Percentiles rank a stretch among this genome's conserved stretches.
These are phyloP conservation scores for Puma concolor DNA, from an alignment of 2,113 vertebrate species.

Conservation along the genomic window DNA sequence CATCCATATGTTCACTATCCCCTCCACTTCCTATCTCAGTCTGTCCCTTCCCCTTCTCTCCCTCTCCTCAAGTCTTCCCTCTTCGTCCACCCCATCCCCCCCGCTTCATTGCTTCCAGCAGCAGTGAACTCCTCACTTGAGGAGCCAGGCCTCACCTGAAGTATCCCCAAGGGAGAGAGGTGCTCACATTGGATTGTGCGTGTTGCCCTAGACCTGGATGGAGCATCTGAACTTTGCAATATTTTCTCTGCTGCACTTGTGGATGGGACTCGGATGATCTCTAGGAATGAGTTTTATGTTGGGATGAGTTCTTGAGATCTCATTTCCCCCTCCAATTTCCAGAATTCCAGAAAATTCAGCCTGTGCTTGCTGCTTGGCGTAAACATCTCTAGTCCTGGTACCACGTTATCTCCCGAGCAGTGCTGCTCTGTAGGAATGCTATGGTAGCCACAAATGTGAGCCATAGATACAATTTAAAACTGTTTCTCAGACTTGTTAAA, in stretches of 20 bases:
- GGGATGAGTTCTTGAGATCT: background rate
- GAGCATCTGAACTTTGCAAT: background rate
- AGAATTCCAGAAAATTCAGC: background rate
- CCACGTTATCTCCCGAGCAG: background rate
- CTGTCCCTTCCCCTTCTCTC: background rate
- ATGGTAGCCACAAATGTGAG: background rate
- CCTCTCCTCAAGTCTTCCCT: fast-evolving
- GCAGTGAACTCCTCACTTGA: background rate
- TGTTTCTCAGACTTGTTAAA: background rate
- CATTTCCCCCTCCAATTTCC: background rate
- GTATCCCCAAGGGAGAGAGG: background rate
- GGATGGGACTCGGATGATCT: background rate
- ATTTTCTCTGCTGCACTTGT: background rate
- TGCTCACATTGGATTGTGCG: background rate
- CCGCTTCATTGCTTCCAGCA: background rate
- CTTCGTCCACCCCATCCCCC: background rate
- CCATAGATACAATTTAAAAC: background rate
- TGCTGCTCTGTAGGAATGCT: background rate
- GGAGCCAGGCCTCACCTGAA: background rate
- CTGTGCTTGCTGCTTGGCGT: background rate
- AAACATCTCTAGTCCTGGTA: background rate
- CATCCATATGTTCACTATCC: background rate
- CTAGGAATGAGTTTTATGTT: background rate
- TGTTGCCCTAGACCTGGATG: background rate
- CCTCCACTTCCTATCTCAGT: background rate